phyloP scores from a whole-genome alignment of 2,113 vertebrate genomes.

The Asarcornis scutulata region DNA sequence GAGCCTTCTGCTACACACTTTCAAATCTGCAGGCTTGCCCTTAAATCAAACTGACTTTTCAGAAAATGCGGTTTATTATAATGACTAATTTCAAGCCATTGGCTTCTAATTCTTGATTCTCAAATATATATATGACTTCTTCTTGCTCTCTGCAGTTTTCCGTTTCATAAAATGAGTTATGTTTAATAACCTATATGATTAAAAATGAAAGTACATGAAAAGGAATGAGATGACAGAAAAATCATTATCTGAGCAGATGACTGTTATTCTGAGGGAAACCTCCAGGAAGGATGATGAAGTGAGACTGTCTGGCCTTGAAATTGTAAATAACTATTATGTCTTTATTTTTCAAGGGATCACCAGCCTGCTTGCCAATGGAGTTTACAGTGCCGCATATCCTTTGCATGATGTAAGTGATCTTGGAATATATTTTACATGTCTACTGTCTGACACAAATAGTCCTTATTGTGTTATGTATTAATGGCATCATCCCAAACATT shows the following conservation, averaged over 20 bases:
- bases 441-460: neutral
- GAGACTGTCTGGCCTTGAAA: neutral
- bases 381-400: conserved; percentile 91
- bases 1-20: conserved; percentile 70
- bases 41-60: conserved; percentile 63
- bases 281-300: conserved; percentile 20
- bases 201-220: conserved; percentile 48
- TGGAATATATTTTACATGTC: neutral
- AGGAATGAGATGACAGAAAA: conserved; percentile 54
- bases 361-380: conserved; percentile 90
- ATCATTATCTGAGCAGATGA: conserved; percentile 54
- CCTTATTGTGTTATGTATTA: neutral
- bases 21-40: conserved; percentile 69
- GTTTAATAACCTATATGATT: conserved; percentile 59
- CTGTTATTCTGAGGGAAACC: conserved; percentile 56
- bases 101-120: conserved; percentile 61
- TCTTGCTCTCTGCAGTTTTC: conserved; percentile 71
- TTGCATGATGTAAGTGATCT: conserved; percentile 92
- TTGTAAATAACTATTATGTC: conserved; percentile 21
- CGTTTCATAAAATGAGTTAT: conserved; percentile 61
- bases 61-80: conserved; percentile 58
- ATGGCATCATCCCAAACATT: conserved; percentile 9
- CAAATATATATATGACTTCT: conserved; percentile 62
- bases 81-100: conserved; percentile 56
- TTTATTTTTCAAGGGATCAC: conserved; percentile 87